These are phyloP conservation scores for Limnephilus marmoratus DNA, from an alignment of 2,888 invertebrate species.

Conservation along the genomic window DNA sequence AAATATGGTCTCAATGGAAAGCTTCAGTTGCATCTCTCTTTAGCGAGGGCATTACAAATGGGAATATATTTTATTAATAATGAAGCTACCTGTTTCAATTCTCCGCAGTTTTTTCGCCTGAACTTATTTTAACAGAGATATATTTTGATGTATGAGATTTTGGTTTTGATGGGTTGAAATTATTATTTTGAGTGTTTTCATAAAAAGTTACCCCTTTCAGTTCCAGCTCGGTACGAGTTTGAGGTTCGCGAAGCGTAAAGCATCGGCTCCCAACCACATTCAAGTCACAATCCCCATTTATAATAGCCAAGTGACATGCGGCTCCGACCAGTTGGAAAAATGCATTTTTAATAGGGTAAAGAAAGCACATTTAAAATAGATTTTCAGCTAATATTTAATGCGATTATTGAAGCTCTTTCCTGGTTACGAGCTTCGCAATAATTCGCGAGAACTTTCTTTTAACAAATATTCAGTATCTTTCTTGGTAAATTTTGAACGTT, in stretches of 20 bases:
- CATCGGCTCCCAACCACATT: background rate
- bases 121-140: background rate
- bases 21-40: slow-evolving; percentile 44
- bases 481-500: background rate
- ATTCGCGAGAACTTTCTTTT: background rate
- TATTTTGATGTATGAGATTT: background rate
- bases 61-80: background rate
- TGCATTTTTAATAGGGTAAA: background rate
- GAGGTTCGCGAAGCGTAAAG: background rate
- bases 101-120: background rate
- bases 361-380: background rate
- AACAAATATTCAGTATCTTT: background rate
- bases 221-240: background rate
- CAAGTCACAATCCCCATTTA: background rate
- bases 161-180: background rate
- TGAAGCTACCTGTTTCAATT: background rate
- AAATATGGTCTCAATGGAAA: slow-evolving; percentile 62
- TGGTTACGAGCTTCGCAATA: background rate
- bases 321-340: background rate
- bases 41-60: slow-evolving; percentile 3
- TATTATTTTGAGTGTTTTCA: background rate
- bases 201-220: background rate
- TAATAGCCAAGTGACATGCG: background rate
- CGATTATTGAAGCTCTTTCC: background rate
- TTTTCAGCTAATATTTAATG: background rate